Percentiles rank a stretch among this genome's conserved stretches.
phyloP scores from a whole-genome alignment of 2,113 vertebrate species.

The Ranitomeya imitator region DNA sequence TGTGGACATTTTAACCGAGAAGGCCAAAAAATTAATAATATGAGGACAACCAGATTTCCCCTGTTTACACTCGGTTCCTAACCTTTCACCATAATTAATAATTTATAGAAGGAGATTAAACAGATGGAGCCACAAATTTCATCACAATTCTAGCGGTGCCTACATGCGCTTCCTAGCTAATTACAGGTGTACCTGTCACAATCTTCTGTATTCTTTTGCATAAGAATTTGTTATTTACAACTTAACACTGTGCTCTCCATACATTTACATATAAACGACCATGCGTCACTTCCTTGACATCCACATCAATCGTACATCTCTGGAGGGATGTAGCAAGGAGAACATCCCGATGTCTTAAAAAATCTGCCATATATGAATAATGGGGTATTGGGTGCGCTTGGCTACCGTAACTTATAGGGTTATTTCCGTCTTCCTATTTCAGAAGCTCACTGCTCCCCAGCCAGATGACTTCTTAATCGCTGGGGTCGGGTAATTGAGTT shows the following conservation, averaged over 20 bases:
- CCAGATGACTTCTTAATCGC: too few species aligned
- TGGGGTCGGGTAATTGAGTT: too few species aligned
- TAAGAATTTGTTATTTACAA: slow-evolving; percentile 53
- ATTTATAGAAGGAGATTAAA: slow-evolving; percentile 49
- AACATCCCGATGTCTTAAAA: background rate
- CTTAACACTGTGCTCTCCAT: slow-evolving; percentile 40
- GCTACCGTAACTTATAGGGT: background rate
- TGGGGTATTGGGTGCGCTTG: background rate
- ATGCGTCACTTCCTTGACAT: slow-evolving; percentile 36
- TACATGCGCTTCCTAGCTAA: slow-evolving; percentile 37
- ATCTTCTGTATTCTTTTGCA: slow-evolving; percentile 46
- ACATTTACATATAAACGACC: slow-evolving; percentile 49
- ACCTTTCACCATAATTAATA: slow-evolving; percentile 50
- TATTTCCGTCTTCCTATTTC: too few species aligned
- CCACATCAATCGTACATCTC: background rate
- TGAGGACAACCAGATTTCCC: background rate
- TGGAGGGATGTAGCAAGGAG: background rate
- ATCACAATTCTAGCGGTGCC: slow-evolving; percentile 39
- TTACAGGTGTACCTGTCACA: slow-evolving; percentile 53
- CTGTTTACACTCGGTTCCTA: background rate
- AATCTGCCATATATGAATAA: background rate
- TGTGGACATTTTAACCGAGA: background rate
- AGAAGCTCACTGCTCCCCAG: too few species aligned
- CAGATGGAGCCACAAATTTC: slow-evolving; percentile 53
- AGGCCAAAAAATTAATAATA: background rate